These are phyloP conservation scores for Ibycter americanus DNA, from an alignment of 2,797 vertebrate genomes.

Conservation along the genomic window DNA sequence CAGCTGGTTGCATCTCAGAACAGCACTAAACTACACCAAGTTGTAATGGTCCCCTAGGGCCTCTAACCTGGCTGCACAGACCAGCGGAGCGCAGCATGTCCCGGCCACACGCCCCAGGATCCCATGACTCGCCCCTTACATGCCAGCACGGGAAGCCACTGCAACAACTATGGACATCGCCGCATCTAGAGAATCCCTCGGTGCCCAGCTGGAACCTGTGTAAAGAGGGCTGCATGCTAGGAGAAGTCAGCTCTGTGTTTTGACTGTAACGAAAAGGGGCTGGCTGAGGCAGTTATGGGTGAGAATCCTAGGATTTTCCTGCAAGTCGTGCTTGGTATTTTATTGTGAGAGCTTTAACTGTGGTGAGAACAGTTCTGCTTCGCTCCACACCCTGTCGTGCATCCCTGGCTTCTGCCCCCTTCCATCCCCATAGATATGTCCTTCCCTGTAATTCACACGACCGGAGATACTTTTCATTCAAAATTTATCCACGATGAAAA, in stretches of 20 bases:
- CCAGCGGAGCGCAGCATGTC: background rate
- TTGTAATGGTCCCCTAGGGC: background rate
- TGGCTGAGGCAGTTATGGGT: background rate
- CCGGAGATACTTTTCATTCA: background rate
- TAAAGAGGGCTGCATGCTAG: background rate
- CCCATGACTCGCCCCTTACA: background rate
- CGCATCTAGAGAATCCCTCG: background rate
- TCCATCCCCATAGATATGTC: background rate
- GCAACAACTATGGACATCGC: rapidly evolving
- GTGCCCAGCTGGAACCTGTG: background rate
- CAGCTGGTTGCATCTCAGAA: constrained; percentile 12
- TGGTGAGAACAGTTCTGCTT: background rate
- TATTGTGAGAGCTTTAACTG: background rate
- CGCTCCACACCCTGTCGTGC: background rate
- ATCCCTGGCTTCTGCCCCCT: background rate
- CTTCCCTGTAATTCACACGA: background rate
- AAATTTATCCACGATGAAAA: background rate
- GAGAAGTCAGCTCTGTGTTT: background rate
- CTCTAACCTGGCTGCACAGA: background rate
- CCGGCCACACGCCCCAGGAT: background rate
- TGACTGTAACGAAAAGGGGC: background rate
- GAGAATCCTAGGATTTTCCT: background rate
- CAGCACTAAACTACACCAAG: background rate
- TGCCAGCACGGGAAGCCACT: background rate
- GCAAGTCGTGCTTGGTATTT: background rate